phyloP scores from a whole-genome alignment of 2,113 vertebrate species.

The Lepus timidus region DNA sequence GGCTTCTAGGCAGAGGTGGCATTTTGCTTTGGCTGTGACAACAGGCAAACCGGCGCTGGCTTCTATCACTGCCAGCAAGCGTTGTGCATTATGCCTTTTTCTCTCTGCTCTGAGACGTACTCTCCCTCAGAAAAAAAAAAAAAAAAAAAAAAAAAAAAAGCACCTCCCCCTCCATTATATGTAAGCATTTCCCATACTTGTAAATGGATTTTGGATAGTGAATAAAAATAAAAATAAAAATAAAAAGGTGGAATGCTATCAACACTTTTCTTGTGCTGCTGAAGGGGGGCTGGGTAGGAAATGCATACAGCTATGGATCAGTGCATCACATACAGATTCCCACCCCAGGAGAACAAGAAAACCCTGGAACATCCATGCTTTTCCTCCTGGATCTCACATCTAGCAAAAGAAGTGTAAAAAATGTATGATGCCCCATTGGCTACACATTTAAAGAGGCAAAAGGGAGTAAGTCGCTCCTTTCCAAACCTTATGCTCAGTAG shows the following conservation, averaged over 20 bases:
- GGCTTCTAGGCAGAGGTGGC: constrained; percentile 84
- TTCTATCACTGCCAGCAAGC: constrained; percentile 80
- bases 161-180: constrained; percentile 53
- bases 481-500: constrained; percentile 83
- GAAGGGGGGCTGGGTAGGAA: constrained; percentile 26
- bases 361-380: constrained; percentile 76
- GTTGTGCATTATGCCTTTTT: constrained; percentile 81
- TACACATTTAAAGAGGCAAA: constrained; percentile 79
- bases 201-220: constrained; percentile 50
- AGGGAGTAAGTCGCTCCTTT: constrained; percentile 77
- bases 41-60: constrained; percentile 81
- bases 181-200: constrained; percentile 53
- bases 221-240: constrained; percentile 52
- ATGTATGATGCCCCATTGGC: constrained; percentile 83
- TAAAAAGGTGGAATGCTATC: constrained; percentile 55
- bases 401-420: constrained; percentile 81
- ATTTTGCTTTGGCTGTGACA: constrained; percentile 85
- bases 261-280: background rate
- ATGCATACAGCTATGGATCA: background rate
- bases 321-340: constrained; percentile 25
- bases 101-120: constrained; percentile 80
- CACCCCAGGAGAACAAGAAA: constrained; percentile 64
- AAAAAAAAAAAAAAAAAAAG: background rate
- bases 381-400: constrained; percentile 82
- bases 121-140: constrained; percentile 38